These are phyloP conservation scores for Psephotus haematonotus DNA, from an alignment of 2,113 vertebrate genomes.

Conservation along the genomic window DNA sequence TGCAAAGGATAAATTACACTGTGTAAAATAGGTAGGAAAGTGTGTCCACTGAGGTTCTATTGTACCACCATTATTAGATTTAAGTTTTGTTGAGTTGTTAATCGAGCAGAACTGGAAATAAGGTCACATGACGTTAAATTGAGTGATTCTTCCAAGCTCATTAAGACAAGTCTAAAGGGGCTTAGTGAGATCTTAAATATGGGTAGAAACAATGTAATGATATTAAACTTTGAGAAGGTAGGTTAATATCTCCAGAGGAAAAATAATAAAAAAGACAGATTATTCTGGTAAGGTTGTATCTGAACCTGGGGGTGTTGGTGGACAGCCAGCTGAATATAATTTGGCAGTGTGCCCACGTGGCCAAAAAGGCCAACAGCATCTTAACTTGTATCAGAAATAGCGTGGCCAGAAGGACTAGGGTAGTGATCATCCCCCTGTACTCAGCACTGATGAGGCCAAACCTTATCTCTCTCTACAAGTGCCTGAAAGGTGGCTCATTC, in stretches of 20 bases:
- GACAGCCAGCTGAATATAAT: neutral
- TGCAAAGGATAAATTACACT: neutral
- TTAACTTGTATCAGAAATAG: neutral
- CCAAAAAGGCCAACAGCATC: too few relatives aligned
- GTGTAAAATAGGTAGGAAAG: neutral
- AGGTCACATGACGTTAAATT: neutral
- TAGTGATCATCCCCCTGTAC: neutral
- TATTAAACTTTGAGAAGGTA: neutral
- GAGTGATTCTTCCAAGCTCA: neutral
- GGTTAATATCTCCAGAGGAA: neutral
- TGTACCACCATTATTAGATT: neutral
- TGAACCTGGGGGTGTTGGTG: neutral
- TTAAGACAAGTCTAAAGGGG: neutral
- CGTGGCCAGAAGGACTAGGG: neutral
- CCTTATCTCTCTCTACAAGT: neutral
- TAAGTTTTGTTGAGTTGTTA: neutral
- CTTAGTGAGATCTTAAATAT: neutral
- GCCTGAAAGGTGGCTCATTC: neutral
- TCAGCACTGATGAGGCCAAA: rapidly evolving
- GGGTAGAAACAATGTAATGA: neutral
- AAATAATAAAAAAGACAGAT: neutral
- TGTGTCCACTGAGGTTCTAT: neutral
- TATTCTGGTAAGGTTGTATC: neutral
- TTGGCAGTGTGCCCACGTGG: too few relatives aligned
- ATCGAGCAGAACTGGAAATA: neutral